Evolutionary conservation across 2,797 vertebrate genomes (phyloP), one percentile per base, ranked within the genome.

Genomic region (Clarias fuscus): DNA sequence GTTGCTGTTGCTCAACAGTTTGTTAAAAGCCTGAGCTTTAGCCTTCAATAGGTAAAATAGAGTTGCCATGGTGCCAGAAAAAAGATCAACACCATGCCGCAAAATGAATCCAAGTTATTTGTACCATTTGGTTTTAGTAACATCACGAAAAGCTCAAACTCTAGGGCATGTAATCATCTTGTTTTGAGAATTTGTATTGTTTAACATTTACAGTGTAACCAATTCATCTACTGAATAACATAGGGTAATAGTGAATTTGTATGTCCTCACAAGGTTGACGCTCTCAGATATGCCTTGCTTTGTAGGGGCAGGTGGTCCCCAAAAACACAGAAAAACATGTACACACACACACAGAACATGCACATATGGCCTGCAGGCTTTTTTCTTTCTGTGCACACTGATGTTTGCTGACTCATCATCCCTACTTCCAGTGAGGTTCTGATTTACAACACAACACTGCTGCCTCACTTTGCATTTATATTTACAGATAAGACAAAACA

Each of bases 11-110:
- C 92, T 92, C 89, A 89, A 91, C 90, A 90, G 90, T 90, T 86
- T 87, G 86, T 75, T 88, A 88, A 88, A 90, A 56, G 91, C 90
- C 91, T 92, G 88, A 87, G 87, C 73, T 92, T 90, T 86, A 92
- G 84, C 89, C 92, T 59, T 76, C 91, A 93, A 91, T 92, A 93
- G 90, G 93, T 93, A 89, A 79, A 79, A 88, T 33, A 61, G 64
- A 76, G 94, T 93, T 94, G 91, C 94, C 92, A 94, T 94, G 94
- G 92, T 71, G 76, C 88, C 91, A 88, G 89, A 87, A 84, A 56
- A 89, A 91, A 88, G 91, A 93, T 94, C 93, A 93, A 93, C 92
- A 92, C 89, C 88, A 87, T 83, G 43, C 88, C 91, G 84, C 68
- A 73, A 87, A 89, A 84, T 83, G 20, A 88, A 85, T 87, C 86